A percentile compares a stretch with the other conserved stretches of the same genome.
Conservation (phyloP, 1,140 invertebrate species). For the Drosophila tristis region DNA sequence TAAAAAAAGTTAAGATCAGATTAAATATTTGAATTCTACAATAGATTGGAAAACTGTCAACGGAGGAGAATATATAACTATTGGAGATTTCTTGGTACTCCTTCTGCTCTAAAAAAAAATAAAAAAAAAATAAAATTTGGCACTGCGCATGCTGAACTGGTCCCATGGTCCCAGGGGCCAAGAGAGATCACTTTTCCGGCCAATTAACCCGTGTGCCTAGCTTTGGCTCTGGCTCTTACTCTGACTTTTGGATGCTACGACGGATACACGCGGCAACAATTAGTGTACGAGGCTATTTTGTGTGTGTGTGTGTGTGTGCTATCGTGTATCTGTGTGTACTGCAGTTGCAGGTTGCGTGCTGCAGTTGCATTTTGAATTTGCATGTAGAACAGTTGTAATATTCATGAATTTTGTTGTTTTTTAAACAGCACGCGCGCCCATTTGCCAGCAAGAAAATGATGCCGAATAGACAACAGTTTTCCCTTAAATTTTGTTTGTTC, state of each 20-base stretch:
- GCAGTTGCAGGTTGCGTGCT: slow-evolving; percentile 35
- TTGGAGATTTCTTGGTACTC: too few species aligned
- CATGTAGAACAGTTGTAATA: slow-evolving; percentile 19
- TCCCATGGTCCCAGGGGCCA: slow-evolving; percentile 19
- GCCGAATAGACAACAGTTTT: background rate
- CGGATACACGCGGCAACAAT: too few species aligned
- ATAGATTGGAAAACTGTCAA: too few species aligned
- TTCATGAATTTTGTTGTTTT: slow-evolving; percentile 20
- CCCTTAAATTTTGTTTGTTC: background rate
- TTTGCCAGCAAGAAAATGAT: too few species aligned
- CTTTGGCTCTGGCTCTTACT: slow-evolving; percentile 11
- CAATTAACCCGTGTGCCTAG: slow-evolving; percentile 42
- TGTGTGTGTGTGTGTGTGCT: slow-evolving; percentile 6
- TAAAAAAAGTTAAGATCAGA: too few species aligned
- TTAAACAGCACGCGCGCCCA: slow-evolving; percentile 3
- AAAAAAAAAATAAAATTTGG: background rate
- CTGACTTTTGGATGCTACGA: too few species aligned
- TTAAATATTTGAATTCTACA: too few species aligned
- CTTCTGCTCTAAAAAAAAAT: background rate
- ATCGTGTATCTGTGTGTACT: background rate
- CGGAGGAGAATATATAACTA: too few species aligned
- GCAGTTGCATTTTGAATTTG: slow-evolving; percentile 39
- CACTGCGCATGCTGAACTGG: background rate
- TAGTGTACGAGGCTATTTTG: background rate
- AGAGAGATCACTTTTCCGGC: slow-evolving; percentile 38